Conservation (phyloP, 2,797 vertebrate species). For the Falco berigora region DNA sequence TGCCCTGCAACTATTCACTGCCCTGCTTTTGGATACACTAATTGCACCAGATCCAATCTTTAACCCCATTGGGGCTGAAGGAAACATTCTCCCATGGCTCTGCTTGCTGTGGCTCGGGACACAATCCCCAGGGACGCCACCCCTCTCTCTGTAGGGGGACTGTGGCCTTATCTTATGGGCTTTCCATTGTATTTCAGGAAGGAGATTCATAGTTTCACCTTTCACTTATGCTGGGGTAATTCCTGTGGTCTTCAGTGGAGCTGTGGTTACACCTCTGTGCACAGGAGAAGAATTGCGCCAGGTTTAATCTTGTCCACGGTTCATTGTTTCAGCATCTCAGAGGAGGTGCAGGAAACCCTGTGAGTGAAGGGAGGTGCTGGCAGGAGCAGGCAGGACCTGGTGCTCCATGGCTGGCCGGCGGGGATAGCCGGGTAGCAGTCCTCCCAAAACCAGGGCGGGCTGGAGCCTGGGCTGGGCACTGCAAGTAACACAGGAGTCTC, state of each 20-base stretch:
- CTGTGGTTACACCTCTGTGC: neutral
- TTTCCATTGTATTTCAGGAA: neutral
- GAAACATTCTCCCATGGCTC: neutral
- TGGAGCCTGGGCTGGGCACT: neutral
- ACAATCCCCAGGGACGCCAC: neutral
- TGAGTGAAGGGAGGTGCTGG: neutral
- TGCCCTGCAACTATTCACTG: slow-evolving; percentile 35
- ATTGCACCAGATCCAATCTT: slow-evolving; percentile 35
- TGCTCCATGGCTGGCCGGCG: accelerated
- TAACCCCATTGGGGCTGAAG: slow-evolving; percentile 2
- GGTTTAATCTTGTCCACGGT: slow-evolving; percentile 8
- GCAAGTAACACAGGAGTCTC: neutral
- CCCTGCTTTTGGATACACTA: neutral
- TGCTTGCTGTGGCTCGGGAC: neutral
- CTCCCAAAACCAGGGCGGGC: neutral
- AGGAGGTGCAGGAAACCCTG: neutral
- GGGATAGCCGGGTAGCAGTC: neutral
- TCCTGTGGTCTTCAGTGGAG: slow-evolving; percentile 22
- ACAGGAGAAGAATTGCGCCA: neutral
- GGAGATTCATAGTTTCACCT: neutral
- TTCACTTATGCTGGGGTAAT: neutral
- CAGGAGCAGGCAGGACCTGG: neutral
- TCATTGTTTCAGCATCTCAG: slow-evolving; percentile 29
- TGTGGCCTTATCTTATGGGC: neutral
- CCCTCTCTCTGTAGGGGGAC: slow-evolving; percentile 9